Percentiles rank a stretch among this genome's conserved stretches.
Evolutionary conservation across 2,888 invertebrate species (phyloP).

Genomic region (Helleia helle): DNA sequence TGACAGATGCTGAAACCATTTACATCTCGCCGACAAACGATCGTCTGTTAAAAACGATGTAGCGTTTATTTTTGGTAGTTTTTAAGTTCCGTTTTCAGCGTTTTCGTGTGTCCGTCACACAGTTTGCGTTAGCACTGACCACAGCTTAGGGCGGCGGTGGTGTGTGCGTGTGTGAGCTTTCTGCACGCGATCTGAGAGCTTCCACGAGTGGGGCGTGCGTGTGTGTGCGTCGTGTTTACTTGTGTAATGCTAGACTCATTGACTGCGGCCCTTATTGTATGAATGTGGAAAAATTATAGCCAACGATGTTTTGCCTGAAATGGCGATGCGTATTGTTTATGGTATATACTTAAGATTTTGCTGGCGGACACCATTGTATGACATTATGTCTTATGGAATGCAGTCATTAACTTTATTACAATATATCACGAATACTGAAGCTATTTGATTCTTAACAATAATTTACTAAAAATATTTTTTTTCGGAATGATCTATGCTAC

Average conservation of each 20-base stretch:
- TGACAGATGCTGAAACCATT: constrained; percentile 66
- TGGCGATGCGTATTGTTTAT: constrained; percentile 65
- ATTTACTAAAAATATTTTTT: no score
- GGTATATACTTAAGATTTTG: constrained; percentile 62
- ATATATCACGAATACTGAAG: no score
- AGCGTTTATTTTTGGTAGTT: constrained; percentile 45
- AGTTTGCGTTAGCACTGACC: constrained; percentile 73
- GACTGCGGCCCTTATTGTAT: constrained; percentile 74
- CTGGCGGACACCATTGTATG: constrained; percentile 48
- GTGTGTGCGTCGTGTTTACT: constrained; percentile 60
- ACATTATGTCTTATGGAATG: constrained; percentile 58
- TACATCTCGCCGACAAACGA: constrained; percentile 39
- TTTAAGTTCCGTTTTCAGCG: constrained; percentile 65
- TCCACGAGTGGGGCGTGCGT: constrained; percentile 59
- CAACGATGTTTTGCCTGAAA: constrained; percentile 65
- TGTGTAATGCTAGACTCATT: constrained; percentile 73
- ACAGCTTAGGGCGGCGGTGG: constrained; percentile 70
- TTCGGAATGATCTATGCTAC: no score
- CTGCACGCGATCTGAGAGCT: constrained; percentile 68
- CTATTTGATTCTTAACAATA: no score
- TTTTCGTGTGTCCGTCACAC: constrained; percentile 74
- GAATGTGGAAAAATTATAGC: constrained; percentile 74
- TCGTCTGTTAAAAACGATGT: constrained; percentile 34
- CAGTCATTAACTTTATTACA: constrained; percentile 64
- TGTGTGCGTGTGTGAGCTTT: constrained; percentile 70